phyloP scores from a whole-genome alignment of 2,797 vertebrate genomes.

The Coregonus sp. region DNA sequence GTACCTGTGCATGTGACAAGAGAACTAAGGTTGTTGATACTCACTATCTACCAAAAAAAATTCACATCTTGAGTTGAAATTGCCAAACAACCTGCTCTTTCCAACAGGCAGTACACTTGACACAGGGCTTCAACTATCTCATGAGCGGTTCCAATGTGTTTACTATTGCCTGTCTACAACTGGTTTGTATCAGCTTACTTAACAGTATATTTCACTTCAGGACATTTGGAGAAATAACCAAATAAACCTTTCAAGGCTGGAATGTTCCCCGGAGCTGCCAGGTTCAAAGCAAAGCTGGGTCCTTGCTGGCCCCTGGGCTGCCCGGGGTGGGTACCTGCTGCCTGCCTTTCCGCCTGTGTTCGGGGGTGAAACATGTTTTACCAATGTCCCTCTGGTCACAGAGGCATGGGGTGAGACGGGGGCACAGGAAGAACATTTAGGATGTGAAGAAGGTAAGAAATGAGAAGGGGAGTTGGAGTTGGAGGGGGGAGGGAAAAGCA shows the following conservation, averaged over 20 bases:
- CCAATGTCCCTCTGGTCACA: constrained; percentile 57
- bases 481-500: constrained; percentile 26
- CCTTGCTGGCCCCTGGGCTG: constrained; percentile 45
- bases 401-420: constrained; percentile 38
- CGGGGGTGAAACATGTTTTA: constrained; percentile 55
- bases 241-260: constrained; percentile 74
- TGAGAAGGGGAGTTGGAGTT: constrained; percentile 26
- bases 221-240: constrained; percentile 76
- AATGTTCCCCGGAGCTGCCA: constrained; percentile 71
- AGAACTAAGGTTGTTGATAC: not conserved
- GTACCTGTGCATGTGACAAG: not conserved
- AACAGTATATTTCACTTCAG: constrained; percentile 73
- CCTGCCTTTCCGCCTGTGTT: constrained; percentile 21
- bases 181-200: constrained; percentile 78
- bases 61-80: not conserved
- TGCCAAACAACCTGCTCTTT: constrained; percentile 35
- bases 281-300: constrained; percentile 64
- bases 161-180: constrained; percentile 71
- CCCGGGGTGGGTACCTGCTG: constrained; percentile 43
- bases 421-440: constrained; percentile 55
- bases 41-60: not conserved
- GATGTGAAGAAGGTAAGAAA: constrained; percentile 39
- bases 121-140: constrained; percentile 51
- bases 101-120: constrained; percentile 46
- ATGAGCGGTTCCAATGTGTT: constrained; percentile 66